A percentile compares a stretch with the other conserved stretches of the same genome.
These are phyloP conservation scores for Heliconius ethilla DNA, from an alignment of 2,888 invertebrate species.

Conservation along the genomic window DNA sequence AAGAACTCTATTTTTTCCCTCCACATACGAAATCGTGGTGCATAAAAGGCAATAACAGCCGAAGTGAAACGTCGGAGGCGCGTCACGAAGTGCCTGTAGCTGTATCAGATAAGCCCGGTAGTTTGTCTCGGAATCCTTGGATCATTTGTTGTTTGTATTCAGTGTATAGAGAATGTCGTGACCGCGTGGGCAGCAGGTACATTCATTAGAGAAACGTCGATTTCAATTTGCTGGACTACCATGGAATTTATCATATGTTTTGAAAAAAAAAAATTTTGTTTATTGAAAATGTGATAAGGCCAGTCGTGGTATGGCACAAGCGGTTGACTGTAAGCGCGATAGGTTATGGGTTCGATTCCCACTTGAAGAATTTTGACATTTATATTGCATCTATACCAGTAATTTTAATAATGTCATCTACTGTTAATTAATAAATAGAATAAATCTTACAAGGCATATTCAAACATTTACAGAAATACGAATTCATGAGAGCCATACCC, in stretches of 20 bases:
- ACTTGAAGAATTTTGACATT: no score
- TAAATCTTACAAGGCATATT: slow-evolving; percentile 31
- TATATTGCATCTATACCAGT: background rate
- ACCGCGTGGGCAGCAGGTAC: slow-evolving; percentile 66
- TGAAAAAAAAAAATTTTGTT: background rate
- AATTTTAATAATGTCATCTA: background rate
- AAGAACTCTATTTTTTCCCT: slow-evolving; percentile 38
- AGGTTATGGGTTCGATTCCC: no score
- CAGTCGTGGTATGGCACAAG: no score
- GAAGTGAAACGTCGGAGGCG: slow-evolving; percentile 54
- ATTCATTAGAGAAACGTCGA: slow-evolving; percentile 38
- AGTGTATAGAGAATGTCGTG: slow-evolving; percentile 61
- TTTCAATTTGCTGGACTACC: background rate
- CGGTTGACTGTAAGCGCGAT: no score
- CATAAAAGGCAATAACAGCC: slow-evolving; percentile 38
- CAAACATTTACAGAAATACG: slow-evolving; percentile 27
- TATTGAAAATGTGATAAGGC: no score
- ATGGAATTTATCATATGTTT: background rate
- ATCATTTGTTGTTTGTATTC: slow-evolving; percentile 72
- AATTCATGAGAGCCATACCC: slow-evolving; percentile 55
- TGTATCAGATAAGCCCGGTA: slow-evolving; percentile 78
- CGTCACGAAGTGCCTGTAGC: slow-evolving; percentile 74
- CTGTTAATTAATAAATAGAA: background rate
- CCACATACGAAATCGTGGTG: slow-evolving; percentile 55
- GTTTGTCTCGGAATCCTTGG: slow-evolving; percentile 71